Conservation (phyloP, 1,140 invertebrate genomes). For the Pectinophora gossypiella region DNA sequence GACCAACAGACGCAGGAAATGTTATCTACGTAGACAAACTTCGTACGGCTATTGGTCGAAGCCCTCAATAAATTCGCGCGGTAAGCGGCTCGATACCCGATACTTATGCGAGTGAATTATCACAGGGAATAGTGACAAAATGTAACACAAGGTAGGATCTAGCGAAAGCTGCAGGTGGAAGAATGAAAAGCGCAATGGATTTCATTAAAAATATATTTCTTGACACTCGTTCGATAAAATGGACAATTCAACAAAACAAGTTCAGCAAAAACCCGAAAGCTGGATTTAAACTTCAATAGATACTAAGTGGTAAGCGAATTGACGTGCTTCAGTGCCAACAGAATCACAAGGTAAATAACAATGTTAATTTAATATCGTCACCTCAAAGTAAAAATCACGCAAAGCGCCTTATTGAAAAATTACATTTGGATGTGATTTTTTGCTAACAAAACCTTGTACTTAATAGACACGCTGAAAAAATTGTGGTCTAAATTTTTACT, state of each 20-base stretch:
- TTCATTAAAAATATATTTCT: slow-evolving; percentile 72
- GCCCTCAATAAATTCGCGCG: too few relatives aligned
- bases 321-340: slow-evolving; percentile 19
- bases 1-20: too few relatives aligned
- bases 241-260: slow-evolving; percentile 56
- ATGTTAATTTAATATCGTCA: neutral
- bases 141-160: slow-evolving; percentile 21
- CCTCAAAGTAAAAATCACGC: too few relatives aligned
- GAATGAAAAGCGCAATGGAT: slow-evolving; percentile 64
- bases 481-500: too few relatives aligned
- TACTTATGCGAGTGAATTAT: too few relatives aligned
- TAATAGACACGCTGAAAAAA: too few relatives aligned
- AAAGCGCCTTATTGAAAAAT: too few relatives aligned
- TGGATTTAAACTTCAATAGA: slow-evolving; percentile 58
- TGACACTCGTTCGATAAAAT: slow-evolving; percentile 59
- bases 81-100: too few relatives aligned
- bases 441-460: too few relatives aligned
- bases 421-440: too few relatives aligned
- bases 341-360: neutral
- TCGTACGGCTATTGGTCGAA: too few relatives aligned
- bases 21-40: too few relatives aligned
- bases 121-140: neutral
- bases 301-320: slow-evolving; percentile 25
- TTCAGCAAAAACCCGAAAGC: slow-evolving; percentile 43
- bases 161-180: slow-evolving; percentile 44